Conservation (phyloP, 2,113 vertebrate species). For the Chaetops frenatus region DNA sequence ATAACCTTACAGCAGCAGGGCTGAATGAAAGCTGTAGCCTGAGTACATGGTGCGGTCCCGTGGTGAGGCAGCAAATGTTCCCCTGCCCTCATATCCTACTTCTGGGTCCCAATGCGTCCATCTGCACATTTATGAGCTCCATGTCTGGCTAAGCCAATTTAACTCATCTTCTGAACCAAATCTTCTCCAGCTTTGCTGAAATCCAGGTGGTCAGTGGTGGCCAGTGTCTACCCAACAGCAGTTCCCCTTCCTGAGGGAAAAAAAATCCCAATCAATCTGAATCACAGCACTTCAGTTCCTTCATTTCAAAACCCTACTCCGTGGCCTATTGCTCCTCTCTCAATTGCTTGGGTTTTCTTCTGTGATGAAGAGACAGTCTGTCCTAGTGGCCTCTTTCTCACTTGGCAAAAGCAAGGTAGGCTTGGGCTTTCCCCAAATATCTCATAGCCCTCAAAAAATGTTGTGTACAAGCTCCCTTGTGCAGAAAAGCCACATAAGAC, state of each 20-base stretch:
- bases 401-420: not conserved
- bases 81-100: not conserved
- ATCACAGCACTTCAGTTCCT: not conserved
- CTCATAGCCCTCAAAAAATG: not conserved
- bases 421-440: not conserved
- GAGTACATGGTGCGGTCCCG: not conserved
- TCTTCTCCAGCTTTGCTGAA: not conserved
- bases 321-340: not conserved
- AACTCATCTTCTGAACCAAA: not conserved
- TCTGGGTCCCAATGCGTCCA: not conserved
- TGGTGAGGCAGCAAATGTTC: not conserved
- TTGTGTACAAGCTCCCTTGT: not conserved
- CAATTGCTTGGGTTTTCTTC: not conserved
- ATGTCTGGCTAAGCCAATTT: not conserved
- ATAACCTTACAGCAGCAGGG: not conserved
- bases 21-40: not conserved
- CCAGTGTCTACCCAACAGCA: rapidly evolving
- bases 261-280: not conserved
- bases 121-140: not conserved
- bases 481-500: not conserved
- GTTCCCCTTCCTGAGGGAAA: not conserved
- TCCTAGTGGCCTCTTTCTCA: not conserved
- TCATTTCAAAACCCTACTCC: not conserved
- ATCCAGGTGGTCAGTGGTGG: not conserved
- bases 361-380: not conserved